These are phyloP conservation scores for Spodoptera frugiperda DNA, from an alignment of 1,140 invertebrate species.

Conservation along the genomic window DNA sequence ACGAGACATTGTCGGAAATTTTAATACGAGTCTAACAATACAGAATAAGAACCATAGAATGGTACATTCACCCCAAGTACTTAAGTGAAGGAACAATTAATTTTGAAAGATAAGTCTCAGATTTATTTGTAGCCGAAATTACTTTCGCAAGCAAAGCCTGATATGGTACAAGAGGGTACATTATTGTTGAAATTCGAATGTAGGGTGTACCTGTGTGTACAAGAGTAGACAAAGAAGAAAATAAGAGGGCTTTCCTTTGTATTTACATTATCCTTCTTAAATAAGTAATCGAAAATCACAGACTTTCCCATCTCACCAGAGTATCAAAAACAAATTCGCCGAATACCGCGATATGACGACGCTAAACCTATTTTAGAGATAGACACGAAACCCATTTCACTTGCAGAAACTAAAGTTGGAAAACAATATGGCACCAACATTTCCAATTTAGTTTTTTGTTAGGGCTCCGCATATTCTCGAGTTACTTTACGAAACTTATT, in stretches of 20 bases:
- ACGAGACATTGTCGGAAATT: conserved; percentile 6
- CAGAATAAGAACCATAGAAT: too few relatives aligned
- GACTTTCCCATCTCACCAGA: too few relatives aligned
- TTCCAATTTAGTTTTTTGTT: conserved; percentile 33
- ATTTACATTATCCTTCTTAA: neutral
- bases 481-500: conserved; percentile 34
- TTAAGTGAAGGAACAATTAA: neutral
- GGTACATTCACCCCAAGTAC: too few relatives aligned
- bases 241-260: neutral
- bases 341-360: neutral
- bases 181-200: too few relatives aligned
- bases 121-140: too few relatives aligned
- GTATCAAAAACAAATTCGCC: neutral
- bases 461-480: conserved; percentile 9
- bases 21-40: neutral
- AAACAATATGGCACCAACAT: conserved; percentile 34
- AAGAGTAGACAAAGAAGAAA: too few relatives aligned
- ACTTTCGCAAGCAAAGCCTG: too few relatives aligned
- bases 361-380: neutral
- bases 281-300: too few relatives aligned
- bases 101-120: neutral
- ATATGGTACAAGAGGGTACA: too few relatives aligned
- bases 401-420: conserved; percentile 14
- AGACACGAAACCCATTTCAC: conserved; percentile 8
- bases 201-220: too few relatives aligned